Percentiles rank a stretch among this genome's conserved stretches.
phyloP scores from a whole-genome alignment of 1,140 invertebrate species.

The Aphis gossypii region DNA sequence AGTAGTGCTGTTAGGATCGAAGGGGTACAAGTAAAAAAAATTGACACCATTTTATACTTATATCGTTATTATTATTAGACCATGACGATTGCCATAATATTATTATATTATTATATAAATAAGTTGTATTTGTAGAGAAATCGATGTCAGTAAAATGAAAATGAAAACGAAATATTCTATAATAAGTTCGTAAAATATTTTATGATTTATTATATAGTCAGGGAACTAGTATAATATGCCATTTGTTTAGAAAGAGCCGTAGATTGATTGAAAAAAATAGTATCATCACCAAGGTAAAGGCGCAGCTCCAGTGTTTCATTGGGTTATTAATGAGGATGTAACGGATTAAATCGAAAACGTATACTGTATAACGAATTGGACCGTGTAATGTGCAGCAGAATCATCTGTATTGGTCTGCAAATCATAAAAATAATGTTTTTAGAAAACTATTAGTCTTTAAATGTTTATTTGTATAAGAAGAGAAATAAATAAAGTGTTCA shows the following conservation, averaged over 20 bases:
- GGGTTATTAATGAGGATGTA: slow-evolving; percentile 50
- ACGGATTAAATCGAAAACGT: slow-evolving; percentile 47
- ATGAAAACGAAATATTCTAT: background rate
- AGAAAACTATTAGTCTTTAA: background rate
- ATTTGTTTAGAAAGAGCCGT: background rate
- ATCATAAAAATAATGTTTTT: background rate
- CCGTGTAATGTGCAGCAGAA: background rate
- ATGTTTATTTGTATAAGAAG: background rate
- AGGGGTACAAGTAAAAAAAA: slow-evolving; percentile 36
- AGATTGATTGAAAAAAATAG: background rate
- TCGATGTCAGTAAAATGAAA: slow-evolving; percentile 6
- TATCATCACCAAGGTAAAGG: slow-evolving; percentile 8
- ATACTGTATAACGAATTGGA: slow-evolving; percentile 19
- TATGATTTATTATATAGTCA: background rate
- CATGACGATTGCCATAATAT: slow-evolving; percentile 27
- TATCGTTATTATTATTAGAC: slow-evolving; percentile 40
- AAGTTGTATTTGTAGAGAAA: slow-evolving; percentile 15
- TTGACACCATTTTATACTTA: slow-evolving; percentile 19
- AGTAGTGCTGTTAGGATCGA: background rate
- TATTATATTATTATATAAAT: slow-evolving; percentile 29
- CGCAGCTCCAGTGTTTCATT: background rate
- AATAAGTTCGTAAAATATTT: background rate
- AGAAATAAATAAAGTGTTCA: background rate
- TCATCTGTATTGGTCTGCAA: background rate
- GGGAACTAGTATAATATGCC: background rate